Conservation (phyloP, 2,113 vertebrate species). For the Capra hircus region DNA sequence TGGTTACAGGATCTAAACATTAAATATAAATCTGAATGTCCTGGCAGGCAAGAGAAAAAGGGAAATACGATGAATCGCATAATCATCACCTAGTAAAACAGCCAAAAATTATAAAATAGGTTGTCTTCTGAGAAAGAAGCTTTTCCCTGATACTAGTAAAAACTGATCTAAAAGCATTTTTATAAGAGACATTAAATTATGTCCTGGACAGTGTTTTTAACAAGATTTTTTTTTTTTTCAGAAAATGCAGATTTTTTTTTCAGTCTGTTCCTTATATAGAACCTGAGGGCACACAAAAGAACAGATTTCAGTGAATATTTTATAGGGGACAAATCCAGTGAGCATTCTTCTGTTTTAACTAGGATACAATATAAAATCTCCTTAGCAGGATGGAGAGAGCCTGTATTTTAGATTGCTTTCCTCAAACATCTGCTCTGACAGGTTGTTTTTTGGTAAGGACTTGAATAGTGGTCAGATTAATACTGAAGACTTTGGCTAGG, state of each 20-base stretch:
- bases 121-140: constrained; percentile 48
- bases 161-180: constrained; percentile 48
- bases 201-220: constrained; percentile 26
- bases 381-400: not conserved
- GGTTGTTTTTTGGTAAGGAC: not conserved
- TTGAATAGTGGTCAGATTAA: constrained; percentile 9
- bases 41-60: constrained; percentile 20
- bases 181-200: constrained; percentile 20
- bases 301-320: not conserved
- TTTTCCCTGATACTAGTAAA: constrained; percentile 32
- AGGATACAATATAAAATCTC: not conserved
- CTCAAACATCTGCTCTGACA: not conserved
- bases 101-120: not conserved
- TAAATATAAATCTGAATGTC: constrained; percentile 33
- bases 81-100: constrained; percentile 53
- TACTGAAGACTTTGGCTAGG: not conserved
- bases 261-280: not conserved
- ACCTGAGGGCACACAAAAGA: not conserved
- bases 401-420: not conserved
- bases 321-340: not conserved
- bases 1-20: not conserved
- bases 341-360: not conserved
- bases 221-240: constrained; percentile 1
- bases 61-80: constrained; percentile 32
- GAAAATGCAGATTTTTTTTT: not conserved